These are phyloP conservation scores for Acrossocheilus fasciatus DNA, from an alignment of 2,797 vertebrate species.

Conservation along the genomic window DNA sequence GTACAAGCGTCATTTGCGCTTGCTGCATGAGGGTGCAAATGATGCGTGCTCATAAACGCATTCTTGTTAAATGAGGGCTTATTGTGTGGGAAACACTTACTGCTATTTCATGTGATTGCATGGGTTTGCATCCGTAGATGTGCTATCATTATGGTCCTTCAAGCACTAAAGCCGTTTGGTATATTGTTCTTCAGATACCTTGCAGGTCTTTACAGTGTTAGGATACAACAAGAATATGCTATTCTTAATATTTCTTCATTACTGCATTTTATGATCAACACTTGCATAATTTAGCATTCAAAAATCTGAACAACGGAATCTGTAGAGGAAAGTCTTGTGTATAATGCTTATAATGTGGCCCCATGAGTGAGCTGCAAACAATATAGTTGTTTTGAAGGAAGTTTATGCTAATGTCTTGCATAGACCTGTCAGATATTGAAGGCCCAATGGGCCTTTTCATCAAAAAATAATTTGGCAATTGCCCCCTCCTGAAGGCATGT, in stretches of 20 bases:
- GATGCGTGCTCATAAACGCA: neutral
- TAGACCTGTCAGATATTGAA: conserved; percentile 14
- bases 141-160: neutral
- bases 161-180: neutral
- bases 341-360: neutral
- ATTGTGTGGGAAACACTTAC: conserved; percentile 18
- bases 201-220: neutral
- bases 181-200: neutral
- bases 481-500: neutral
- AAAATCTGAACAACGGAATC: neutral
- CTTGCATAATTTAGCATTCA: neutral
- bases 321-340: neutral
- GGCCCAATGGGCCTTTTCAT: conserved; percentile 34
- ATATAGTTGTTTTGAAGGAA: conserved; percentile 15
- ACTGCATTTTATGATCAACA: neutral
- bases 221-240: neutral
- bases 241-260: neutral
- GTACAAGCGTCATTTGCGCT: neutral
- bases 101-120: conserved; percentile 14
- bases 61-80: conserved; percentile 21
- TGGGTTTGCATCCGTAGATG: neutral
- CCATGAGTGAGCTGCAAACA: conserved; percentile 27
- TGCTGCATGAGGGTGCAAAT: neutral
- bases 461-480: conserved; percentile 35
- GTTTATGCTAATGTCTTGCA: conserved; percentile 44